Base-by-base conservation (phyloP, 2,888 invertebrate species). In the Sminthurides aquaticus region DNA sequence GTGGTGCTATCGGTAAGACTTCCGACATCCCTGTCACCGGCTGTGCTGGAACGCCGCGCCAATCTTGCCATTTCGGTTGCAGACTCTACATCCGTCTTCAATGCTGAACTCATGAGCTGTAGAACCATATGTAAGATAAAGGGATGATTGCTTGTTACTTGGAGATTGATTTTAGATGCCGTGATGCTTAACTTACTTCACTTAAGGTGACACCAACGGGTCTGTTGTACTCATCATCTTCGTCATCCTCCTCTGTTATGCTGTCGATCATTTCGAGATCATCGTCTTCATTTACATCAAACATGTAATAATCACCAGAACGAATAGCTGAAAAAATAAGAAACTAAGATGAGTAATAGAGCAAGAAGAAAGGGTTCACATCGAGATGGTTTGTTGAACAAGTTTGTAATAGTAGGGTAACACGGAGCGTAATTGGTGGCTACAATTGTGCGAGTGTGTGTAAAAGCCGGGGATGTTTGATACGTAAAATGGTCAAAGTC, bases 221-320 rank as follows among this genome's bases (percentile, higher is more conserved):
- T 26, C 72, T 72, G 2, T 75, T 71, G 77, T 76, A 69, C 73
- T 75, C 78, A 34, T 82, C 83, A 56, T 75, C 73, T 67, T 83
- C 83, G 54, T 79, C 79, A 27, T 84, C 82, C 29, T 84, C 84
- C 54, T 84, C 84, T 49, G 72, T 70, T 26, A 73, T 74, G 60
- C 73, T 74, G 60, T 76, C 75, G 68, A 74, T 75, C 71, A 75
- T 75, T 28, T 82, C 73, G 67, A 74, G 69, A 27, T 69, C 81
- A 5, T 85, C 83, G 0, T 82, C 84, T 76, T 89, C 89, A 77
- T 90, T 85, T 74, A 96, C 95, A 77, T 97, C 96, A 81, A 99
- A 99, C 94, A 99, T 95, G 81, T 96, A 98, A 81, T 99, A 98
- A 81, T 99, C 99, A 22, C 98, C 99, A 67, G 96, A 96, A 60